A percentile compares a stretch with the other conserved stretches of the same genome.
Conservation (phyloP, 1,140 invertebrate species). For the Drosophila pachea region DNA sequence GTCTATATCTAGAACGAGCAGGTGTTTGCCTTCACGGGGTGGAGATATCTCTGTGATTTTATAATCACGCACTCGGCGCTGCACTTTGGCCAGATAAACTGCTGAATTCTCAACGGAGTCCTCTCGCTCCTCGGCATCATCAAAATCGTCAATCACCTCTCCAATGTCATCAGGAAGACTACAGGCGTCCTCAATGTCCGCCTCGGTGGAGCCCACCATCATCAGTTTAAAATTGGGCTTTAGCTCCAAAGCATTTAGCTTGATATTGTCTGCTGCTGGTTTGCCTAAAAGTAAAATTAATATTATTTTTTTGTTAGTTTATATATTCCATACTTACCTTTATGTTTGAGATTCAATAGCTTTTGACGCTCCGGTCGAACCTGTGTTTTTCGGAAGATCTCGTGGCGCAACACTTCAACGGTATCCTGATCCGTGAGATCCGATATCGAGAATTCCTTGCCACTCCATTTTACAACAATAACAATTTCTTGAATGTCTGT, state of each 20-base stretch:
- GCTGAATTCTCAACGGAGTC: slow-evolving; percentile 80
- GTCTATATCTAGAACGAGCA: slow-evolving; percentile 97
- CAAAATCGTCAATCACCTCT: slow-evolving; percentile 92
- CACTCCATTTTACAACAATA: slow-evolving; percentile 94
- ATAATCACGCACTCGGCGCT: slow-evolving; percentile 91
- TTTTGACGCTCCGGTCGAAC: slow-evolving; percentile 92
- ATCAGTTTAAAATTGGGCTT: slow-evolving; percentile 96
- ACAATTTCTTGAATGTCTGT: slow-evolving; percentile 70
- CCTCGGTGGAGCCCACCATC: slow-evolving; percentile 97
- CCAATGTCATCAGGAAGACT: slow-evolving; percentile 88
- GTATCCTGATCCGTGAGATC: slow-evolving; percentile 86
- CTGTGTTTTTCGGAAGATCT: slow-evolving; percentile 75
- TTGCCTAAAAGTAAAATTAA: slow-evolving; percentile 83
- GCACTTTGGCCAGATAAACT: slow-evolving; percentile 88
- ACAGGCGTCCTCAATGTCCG: slow-evolving; percentile 90
- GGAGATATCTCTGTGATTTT: slow-evolving; percentile 91
- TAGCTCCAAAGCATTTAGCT: slow-evolving; percentile 85
- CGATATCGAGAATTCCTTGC: slow-evolving; percentile 78
- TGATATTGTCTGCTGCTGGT: slow-evolving; percentile 87
- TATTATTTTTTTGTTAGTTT: not conserved
- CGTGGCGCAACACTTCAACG: slow-evolving; percentile 86
- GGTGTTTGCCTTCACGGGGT: slow-evolving; percentile 90
- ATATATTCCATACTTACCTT: slow-evolving; percentile 82
- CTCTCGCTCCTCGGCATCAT: slow-evolving; percentile 92
- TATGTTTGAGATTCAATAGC: slow-evolving; percentile 93